A percentile compares a stretch with the other conserved stretches of the same genome.
These are phyloP conservation scores for Chamaea fasciata DNA, from an alignment of 2,113 vertebrate species.

Conservation along the genomic window DNA sequence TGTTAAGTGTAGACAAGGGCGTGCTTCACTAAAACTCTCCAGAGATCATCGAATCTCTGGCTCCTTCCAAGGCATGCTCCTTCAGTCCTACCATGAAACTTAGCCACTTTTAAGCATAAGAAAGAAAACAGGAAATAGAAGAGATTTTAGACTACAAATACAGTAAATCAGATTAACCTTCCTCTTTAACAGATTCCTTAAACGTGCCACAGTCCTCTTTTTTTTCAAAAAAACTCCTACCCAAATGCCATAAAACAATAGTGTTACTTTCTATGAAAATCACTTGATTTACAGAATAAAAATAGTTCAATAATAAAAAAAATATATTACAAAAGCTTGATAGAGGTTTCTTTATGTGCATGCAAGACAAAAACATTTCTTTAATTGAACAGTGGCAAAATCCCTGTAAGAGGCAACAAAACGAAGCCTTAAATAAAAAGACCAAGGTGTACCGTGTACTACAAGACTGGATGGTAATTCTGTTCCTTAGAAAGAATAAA, in stretches of 20 bases:
- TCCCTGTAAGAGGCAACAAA: not conserved
- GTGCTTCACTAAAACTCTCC: not conserved
- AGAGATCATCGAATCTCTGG: not conserved
- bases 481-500: not conserved
- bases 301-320: not conserved
- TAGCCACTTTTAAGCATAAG: not conserved
- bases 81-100: not conserved
- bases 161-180: not conserved
- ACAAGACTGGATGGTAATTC: not conserved
- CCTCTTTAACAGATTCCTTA: not conserved
- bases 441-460: not conserved
- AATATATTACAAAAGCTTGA: not conserved
- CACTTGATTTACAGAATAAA: not conserved
- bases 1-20: not conserved
- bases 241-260: not conserved
- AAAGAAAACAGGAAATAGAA: not conserved
- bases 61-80: not conserved
- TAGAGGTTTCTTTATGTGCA: not conserved
- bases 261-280: not conserved
- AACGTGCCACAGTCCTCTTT: not conserved
- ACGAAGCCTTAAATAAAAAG: not conserved
- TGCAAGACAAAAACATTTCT: not conserved
- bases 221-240: not conserved
- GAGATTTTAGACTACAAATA: not conserved
- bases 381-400: not conserved